These are phyloP conservation scores for Myotis planiceps DNA, from an alignment of 2,797 vertebrate genomes.

Conservation along the genomic window DNA sequence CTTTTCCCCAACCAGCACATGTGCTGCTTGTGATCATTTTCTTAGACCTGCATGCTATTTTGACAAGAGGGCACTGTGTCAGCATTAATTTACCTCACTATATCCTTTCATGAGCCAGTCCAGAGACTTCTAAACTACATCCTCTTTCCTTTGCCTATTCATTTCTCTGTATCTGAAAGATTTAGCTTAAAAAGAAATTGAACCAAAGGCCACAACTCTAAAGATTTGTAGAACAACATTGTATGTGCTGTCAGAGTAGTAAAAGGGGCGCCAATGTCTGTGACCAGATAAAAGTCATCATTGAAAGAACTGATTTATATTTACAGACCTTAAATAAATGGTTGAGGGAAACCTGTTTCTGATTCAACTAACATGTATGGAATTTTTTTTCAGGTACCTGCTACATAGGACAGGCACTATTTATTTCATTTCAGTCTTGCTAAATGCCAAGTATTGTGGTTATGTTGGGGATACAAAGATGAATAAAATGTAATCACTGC, in stretches of 20 bases:
- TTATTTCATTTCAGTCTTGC: slow-evolving; percentile 21
- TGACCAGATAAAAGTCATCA: neutral
- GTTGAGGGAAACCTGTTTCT: slow-evolving; percentile 9
- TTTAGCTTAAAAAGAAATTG: slow-evolving; percentile 11
- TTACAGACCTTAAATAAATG: slow-evolving; percentile 25
- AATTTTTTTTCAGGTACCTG: slow-evolving; percentile 22
- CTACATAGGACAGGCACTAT: neutral
- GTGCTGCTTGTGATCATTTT: slow-evolving; percentile 27
- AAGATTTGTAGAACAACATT: neutral
- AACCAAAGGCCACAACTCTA: neutral
- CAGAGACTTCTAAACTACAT: neutral
- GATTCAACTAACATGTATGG: neutral
- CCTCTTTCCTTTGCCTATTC: neutral
- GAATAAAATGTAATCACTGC: neutral
- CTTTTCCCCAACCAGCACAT: neutral
- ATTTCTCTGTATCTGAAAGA: slow-evolving; percentile 19
- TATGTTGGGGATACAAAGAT: neutral
- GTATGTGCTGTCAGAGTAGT: neutral
- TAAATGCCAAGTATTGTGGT: slow-evolving; percentile 21
- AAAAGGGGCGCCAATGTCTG: neutral
- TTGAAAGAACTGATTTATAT: neutral
- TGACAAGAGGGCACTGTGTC: slow-evolving; percentile 54
- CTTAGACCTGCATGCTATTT: slow-evolving; percentile 19
- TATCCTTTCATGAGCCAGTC: slow-evolving; percentile 28
- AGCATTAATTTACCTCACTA: slow-evolving; percentile 48